Conservation (phyloP, 2,888 invertebrate species). For the Thyatira batis region DNA sequence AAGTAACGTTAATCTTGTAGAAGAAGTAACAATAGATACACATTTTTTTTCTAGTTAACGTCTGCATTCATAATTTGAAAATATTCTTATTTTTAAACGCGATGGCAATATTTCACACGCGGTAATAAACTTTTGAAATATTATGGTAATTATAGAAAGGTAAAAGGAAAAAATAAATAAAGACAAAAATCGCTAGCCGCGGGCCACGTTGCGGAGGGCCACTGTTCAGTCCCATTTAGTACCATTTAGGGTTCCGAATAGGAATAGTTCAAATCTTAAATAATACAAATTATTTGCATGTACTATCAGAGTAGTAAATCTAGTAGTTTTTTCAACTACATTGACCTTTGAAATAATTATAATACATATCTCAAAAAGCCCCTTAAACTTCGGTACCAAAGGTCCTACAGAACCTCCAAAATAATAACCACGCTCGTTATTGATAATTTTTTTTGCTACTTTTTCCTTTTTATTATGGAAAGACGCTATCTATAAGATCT, state of each 20-base stretch:
- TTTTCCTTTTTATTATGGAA: constrained; percentile 53
- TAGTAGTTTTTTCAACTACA: too few relatives aligned
- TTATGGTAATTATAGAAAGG: constrained; percentile 66
- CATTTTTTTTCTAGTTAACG: background rate
- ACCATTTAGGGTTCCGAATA: constrained; percentile 33
- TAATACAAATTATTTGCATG: too few relatives aligned
- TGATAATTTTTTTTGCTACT: constrained; percentile 28
- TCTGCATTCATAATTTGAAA: background rate
- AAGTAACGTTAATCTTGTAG: background rate
- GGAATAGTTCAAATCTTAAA: background rate
- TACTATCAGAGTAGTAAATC: too few relatives aligned
- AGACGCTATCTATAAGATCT: constrained; percentile 65
- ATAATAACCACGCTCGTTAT: background rate
- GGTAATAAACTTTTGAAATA: constrained; percentile 62
- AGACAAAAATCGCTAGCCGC: constrained; percentile 62
- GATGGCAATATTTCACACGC: constrained; percentile 55
- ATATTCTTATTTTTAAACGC: constrained; percentile 15
- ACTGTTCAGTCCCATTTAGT: constrained; percentile 69
- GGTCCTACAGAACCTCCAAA: background rate
- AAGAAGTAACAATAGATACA: background rate
- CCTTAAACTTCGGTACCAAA: too few relatives aligned
- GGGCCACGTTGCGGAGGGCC: constrained; percentile 67
- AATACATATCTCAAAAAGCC: too few relatives aligned
- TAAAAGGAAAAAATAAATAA: constrained; percentile 58
- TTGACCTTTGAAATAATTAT: too few relatives aligned